These are phyloP conservation scores for Punctoribates punctum DNA, from an alignment of 2,888 invertebrate species.

Conservation along the genomic window DNA sequence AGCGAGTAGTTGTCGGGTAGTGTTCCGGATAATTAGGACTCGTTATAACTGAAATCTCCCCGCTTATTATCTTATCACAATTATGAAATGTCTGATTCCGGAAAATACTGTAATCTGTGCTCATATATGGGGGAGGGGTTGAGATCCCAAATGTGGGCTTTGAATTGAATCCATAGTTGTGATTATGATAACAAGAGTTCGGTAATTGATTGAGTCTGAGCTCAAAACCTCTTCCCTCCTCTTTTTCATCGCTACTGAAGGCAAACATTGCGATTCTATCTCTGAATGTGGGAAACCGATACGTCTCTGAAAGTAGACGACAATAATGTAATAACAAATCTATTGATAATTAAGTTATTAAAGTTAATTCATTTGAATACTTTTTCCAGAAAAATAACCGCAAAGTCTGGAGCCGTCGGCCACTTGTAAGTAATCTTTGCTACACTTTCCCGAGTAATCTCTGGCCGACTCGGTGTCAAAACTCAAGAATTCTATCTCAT, in stretches of 20 bases:
- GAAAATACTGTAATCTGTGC: background rate
- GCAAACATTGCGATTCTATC: slow-evolving; percentile 46
- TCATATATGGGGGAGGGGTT: background rate
- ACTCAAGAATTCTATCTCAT: slow-evolving; percentile 46
- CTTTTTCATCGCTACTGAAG: slow-evolving; percentile 47
- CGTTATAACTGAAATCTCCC: slow-evolving; percentile 44
- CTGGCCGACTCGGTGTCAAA: slow-evolving; percentile 45
- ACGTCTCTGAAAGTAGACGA: slow-evolving; percentile 42
- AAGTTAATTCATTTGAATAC: slow-evolving; percentile 42
- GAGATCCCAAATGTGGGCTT: background rate
- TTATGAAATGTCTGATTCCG: slow-evolving; percentile 7
- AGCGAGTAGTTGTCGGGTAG: slow-evolving; percentile 46
- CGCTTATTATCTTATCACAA: slow-evolving; percentile 45
- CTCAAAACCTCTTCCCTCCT: slow-evolving; percentile 48
- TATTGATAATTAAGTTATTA: slow-evolving; percentile 7
- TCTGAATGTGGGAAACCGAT: slow-evolving; percentile 45
- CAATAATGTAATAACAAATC: slow-evolving; percentile 24
- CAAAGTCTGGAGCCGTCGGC: slow-evolving; percentile 46
- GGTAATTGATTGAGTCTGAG: slow-evolving; percentile 47
- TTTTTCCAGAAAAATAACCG: slow-evolving; percentile 44
- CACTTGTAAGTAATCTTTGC: slow-evolving; percentile 46
- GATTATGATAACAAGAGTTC: slow-evolving; percentile 44
- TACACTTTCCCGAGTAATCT: slow-evolving; percentile 43
- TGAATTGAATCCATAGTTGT: background rate
- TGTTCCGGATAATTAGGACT: slow-evolving; percentile 47